phyloP scores from a whole-genome alignment of 2,888 invertebrate genomes.

The Xestia ashworthii region DNA sequence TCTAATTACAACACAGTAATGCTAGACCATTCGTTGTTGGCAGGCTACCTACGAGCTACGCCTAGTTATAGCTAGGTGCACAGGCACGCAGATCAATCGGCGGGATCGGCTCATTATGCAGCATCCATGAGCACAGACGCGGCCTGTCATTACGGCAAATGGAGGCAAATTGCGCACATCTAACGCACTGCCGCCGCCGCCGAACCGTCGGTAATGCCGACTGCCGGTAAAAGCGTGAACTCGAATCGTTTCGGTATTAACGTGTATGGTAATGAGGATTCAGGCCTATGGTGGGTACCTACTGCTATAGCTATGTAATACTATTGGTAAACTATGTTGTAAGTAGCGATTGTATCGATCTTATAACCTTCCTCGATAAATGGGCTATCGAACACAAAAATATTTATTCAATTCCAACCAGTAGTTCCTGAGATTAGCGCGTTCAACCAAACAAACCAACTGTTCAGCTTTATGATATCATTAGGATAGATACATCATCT shows the following conservation, averaged over 20 bases:
- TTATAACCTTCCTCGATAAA: too few species aligned
- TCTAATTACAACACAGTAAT: slow-evolving; percentile 70
- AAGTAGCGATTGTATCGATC: background rate
- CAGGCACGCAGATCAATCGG: slow-evolving; percentile 80
- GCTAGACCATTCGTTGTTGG: slow-evolving; percentile 56
- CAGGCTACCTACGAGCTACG: slow-evolving; percentile 61
- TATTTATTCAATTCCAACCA: too few species aligned
- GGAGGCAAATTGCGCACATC: slow-evolving; percentile 89
- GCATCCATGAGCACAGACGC: slow-evolving; percentile 79
- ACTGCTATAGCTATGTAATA: slow-evolving; percentile 30
- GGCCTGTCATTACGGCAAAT: slow-evolving; percentile 89
- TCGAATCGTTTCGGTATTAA: slow-evolving; percentile 74
- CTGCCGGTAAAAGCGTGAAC: slow-evolving; percentile 84
- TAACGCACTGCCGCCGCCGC: slow-evolving; percentile 83
- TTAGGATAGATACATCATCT: too few species aligned
- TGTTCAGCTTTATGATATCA: too few species aligned
- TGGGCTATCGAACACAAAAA: too few species aligned
- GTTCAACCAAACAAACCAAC: too few species aligned
- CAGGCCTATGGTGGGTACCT: slow-evolving; percentile 40
- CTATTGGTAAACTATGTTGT: slow-evolving; percentile 3
- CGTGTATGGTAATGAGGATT: slow-evolving; percentile 81
- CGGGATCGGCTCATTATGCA: slow-evolving; percentile 89
- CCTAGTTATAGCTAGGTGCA: slow-evolving; percentile 58
- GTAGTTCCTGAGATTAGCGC: too few species aligned
- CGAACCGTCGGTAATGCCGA: slow-evolving; percentile 75